These are phyloP conservation scores for Ctena decussata DNA, from an alignment of 2,888 invertebrate genomes.

Conservation along the genomic window DNA sequence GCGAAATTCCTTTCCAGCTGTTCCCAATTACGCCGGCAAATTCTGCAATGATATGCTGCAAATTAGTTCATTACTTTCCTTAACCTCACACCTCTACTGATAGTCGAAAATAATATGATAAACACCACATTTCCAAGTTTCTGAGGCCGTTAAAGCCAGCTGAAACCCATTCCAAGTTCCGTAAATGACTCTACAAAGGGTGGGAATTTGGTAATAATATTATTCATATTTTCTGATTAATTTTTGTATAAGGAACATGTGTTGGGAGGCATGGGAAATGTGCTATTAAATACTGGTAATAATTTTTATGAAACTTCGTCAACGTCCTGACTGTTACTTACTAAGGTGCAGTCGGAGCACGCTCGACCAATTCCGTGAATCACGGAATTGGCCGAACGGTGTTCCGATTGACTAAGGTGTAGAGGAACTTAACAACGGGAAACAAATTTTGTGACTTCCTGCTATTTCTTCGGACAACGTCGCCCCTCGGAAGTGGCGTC, in stretches of 20 bases:
- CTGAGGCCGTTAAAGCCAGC: neutral
- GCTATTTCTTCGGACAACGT: too few relatives aligned
- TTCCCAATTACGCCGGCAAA: neutral
- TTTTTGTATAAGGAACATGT: neutral
- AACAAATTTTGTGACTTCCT: too few relatives aligned
- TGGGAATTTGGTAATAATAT: neutral
- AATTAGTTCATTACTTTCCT: neutral
- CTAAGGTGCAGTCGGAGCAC: too few relatives aligned
- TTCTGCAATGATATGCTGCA: neutral
- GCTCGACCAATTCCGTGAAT: too few relatives aligned
- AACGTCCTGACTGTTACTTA: too few relatives aligned
- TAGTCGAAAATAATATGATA: neutral
- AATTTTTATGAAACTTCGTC: too few relatives aligned
- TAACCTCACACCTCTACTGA: neutral
- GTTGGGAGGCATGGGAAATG: too few relatives aligned
- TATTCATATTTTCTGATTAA: neutral
- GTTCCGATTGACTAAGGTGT: too few relatives aligned
- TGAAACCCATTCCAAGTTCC: neutral
- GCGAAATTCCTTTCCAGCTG: neutral
- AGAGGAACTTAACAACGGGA: too few relatives aligned
- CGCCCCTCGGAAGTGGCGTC: too few relatives aligned
- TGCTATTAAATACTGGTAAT: too few relatives aligned
- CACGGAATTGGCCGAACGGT: too few relatives aligned
- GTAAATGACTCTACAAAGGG: neutral
- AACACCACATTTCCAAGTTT: neutral